phyloP scores from a whole-genome alignment of 2,888 invertebrate species.

The Dendrolimus pini region DNA sequence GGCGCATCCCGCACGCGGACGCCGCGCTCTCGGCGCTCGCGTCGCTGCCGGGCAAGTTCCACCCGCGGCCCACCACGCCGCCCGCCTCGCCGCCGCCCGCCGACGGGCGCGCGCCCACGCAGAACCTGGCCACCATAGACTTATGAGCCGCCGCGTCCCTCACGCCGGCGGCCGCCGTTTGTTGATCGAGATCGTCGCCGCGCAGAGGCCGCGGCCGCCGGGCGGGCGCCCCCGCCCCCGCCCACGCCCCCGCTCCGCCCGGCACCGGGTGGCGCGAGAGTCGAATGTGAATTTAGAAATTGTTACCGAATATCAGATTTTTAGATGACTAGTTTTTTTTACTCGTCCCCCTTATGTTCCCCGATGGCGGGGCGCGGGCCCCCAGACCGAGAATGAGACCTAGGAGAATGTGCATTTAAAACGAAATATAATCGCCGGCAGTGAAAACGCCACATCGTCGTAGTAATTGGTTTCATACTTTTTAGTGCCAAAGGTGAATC shows the following conservation, averaged over 20 bases:
- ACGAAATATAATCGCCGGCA: conserved; percentile 44
- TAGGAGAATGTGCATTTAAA: conserved; percentile 55
- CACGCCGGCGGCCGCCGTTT: no score
- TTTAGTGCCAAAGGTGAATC: conserved; percentile 44
- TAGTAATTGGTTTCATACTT: conserved; percentile 26
- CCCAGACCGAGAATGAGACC: conserved; percentile 39
- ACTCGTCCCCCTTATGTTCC: conserved; percentile 9
- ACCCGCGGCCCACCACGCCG: conserved; percentile 86
- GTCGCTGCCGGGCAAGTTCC: conserved; percentile 76
- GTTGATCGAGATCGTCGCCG: no score
- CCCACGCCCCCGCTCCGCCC: no score
- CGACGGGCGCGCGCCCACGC: conserved; percentile 78
- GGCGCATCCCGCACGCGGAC: conserved; percentile 85
- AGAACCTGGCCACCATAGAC: conserved; percentile 85
- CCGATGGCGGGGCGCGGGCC: not conserved
- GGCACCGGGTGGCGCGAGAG: conserved; percentile 31
- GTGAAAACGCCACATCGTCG: conserved; percentile 42
- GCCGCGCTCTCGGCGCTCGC: conserved; percentile 81
- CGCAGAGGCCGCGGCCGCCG: conserved; percentile 4
- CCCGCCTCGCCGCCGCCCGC: conserved; percentile 44
- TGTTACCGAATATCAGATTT: conserved; percentile 8
- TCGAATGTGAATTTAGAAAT: conserved; percentile 27
- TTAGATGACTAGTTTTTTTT: conserved; percentile 26
- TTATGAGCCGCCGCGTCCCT: conserved; percentile 54
- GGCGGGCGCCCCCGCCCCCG: conserved; percentile 21